A percentile compares a stretch with the other conserved stretches of the same genome.
These are phyloP conservation scores for Flabesymbios commensalis DNA, from an alignment of 2,888 invertebrate species.

Conservation along the genomic window DNA sequence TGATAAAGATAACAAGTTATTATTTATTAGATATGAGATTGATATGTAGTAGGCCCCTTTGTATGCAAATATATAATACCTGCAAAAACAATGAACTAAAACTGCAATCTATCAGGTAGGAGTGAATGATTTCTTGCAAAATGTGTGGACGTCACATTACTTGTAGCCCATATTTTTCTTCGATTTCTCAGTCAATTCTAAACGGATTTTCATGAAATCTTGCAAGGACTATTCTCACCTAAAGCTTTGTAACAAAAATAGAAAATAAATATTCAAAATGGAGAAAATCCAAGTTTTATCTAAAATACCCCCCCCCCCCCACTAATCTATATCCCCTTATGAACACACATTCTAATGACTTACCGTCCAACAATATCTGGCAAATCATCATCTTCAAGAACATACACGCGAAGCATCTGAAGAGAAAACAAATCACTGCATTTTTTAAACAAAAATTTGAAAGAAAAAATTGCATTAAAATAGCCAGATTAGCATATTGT, in stretches of 20 bases:
- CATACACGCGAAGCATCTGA: conserved; percentile 40
- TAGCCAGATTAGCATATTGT: neutral
- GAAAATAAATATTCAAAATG: too few species aligned
- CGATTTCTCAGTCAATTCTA: too few species aligned
- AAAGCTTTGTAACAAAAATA: too few species aligned
- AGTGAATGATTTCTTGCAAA: neutral
- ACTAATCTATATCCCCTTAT: too few species aligned
- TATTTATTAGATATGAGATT: neutral
- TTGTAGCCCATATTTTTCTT: too few species aligned
- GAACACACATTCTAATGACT: neutral
- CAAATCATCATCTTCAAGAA: conserved; percentile 46
- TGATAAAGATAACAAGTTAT: conserved; percentile 29
- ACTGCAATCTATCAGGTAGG: neutral
- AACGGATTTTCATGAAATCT: too few species aligned
- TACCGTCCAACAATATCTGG: conserved; percentile 52
- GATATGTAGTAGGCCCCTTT: neutral
- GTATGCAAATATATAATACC: neutral
- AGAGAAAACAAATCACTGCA: conserved; percentile 13
- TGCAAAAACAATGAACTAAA: neutral
- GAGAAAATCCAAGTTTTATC: too few species aligned
- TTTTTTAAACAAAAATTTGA: too few species aligned
- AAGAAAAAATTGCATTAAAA: neutral
- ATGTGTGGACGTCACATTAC: neutral
- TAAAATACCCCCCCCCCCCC: too few species aligned
- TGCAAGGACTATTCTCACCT: too few species aligned